Conservation (phyloP, 2,888 invertebrate genomes). For the Oegoconia quadripuncta region DNA sequence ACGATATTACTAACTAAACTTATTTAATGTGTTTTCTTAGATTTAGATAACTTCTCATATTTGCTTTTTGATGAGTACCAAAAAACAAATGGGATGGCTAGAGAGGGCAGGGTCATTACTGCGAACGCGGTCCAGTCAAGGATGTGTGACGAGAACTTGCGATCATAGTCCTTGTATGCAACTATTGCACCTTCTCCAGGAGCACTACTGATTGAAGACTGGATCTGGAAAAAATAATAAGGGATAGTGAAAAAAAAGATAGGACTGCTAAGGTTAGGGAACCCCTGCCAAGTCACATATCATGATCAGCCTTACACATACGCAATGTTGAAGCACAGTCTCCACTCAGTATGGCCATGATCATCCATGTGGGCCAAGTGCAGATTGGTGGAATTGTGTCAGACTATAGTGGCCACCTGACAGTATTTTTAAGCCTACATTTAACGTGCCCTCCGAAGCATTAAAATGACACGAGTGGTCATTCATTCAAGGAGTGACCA, state of each 20-base stretch:
- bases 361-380: no score
- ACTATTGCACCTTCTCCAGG: slow-evolving; percentile 98
- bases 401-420: no score
- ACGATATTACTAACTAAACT: slow-evolving; percentile 30
- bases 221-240: slow-evolving; percentile 73
- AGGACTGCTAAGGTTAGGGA: neutral
- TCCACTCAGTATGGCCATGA: no score
- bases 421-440: no score
- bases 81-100: slow-evolving; percentile 94
- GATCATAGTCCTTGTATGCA: slow-evolving; percentile 94
- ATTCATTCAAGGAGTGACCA: no score
- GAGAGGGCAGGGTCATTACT: slow-evolving; percentile 96
- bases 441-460: no score
- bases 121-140: slow-evolving; percentile 98
- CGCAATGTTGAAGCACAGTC: no score
- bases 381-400: no score
- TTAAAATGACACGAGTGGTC: no score
- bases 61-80: slow-evolving; percentile 98
- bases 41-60: slow-evolving; percentile 90
- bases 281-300: neutral
- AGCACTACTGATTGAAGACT: slow-evolving; percentile 88
- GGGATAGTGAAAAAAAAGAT: neutral
- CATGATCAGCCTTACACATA: no score
- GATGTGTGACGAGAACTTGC: slow-evolving; percentile 97
- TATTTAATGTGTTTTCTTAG: slow-evolving; percentile 82